These are phyloP conservation scores for Phocoena sinus DNA, from an alignment of 2,113 vertebrate species.

Conservation along the genomic window DNA sequence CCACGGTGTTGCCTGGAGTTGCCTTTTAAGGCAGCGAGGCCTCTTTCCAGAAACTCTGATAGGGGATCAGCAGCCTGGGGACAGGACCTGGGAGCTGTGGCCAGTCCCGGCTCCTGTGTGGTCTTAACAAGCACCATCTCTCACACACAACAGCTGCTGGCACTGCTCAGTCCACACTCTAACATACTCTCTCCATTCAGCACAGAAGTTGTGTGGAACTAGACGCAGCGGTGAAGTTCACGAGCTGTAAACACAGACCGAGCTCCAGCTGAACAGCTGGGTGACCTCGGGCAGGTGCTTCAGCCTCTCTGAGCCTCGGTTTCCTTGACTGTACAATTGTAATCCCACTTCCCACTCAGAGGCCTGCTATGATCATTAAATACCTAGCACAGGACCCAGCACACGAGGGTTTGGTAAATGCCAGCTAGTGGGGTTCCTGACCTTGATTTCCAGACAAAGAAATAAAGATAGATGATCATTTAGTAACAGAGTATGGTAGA, in stretches of 20 bases:
- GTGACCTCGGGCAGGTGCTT: background rate
- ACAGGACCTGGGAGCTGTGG: background rate
- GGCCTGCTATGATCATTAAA: background rate
- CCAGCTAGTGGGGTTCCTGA: background rate
- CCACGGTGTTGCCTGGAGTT: background rate
- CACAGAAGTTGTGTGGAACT: background rate
- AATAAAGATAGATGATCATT: background rate
- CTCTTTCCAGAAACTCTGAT: background rate
- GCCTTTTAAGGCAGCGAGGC: background rate
- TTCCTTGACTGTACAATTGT: background rate
- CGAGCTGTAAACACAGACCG: background rate
- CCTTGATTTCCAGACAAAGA: background rate
- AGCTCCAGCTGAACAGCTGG: background rate
- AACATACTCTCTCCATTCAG: background rate
- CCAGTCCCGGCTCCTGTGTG: background rate
- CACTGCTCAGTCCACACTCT: background rate
- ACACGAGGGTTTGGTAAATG: background rate
- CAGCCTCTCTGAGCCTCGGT: background rate
- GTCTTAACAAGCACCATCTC: background rate
- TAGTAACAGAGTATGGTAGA: background rate
- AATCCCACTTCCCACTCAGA: background rate
- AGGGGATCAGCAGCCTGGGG: background rate
- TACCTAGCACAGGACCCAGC: background rate
- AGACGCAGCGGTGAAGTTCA: rapidly evolving
- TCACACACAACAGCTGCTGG: background rate